phyloP scores from a whole-genome alignment of 2,797 vertebrate species.

The Melanogrammus aeglefinus region DNA sequence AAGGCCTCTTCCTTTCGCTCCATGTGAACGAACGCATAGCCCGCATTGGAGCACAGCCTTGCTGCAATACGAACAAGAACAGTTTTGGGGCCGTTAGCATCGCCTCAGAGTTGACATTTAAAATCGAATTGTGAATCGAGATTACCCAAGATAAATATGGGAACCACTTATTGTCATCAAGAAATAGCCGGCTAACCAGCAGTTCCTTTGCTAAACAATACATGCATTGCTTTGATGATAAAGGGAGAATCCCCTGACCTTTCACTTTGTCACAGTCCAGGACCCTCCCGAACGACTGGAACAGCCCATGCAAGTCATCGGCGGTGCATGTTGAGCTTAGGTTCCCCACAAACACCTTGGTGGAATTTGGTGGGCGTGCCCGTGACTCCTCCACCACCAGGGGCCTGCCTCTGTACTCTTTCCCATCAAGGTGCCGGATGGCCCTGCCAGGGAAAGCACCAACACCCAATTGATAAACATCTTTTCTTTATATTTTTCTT shows the following conservation, averaged over 20 bases:
- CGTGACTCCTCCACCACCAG: conserved; percentile 92
- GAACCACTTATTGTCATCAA: neutral
- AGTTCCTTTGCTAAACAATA: neutral
- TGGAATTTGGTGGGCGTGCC: conserved; percentile 89
- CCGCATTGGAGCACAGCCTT: conserved; percentile 82
- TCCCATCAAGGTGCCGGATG: conserved; percentile 87
- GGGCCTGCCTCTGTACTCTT: conserved; percentile 87
- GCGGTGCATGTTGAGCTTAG: conserved; percentile 88
- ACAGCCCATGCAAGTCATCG: conserved; percentile 86
- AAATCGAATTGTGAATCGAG: neutral
- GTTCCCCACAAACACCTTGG: conserved; percentile 96
- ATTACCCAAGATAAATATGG: neutral
- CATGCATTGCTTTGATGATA: neutral
- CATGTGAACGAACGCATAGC: conserved; percentile 98
- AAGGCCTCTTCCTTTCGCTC: conserved; percentile 92
- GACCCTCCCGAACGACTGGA: conserved; percentile 90
- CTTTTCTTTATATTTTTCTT: neutral
- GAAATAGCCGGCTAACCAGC: neutral
- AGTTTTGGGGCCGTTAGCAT: neutral
- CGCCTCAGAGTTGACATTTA: neutral
- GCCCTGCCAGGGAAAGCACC: conserved; percentile 65
- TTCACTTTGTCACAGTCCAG: conserved; percentile 97
- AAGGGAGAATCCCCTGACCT: conserved; percentile 71
- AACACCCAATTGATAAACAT: neutral
- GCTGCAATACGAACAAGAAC: conserved; percentile 54